A percentile compares a stretch with the other conserved stretches of the same genome.
Evolutionary conservation across 2,888 invertebrate species (phyloP).

Genomic region (Drosophila pseudotalamancana): DNA sequence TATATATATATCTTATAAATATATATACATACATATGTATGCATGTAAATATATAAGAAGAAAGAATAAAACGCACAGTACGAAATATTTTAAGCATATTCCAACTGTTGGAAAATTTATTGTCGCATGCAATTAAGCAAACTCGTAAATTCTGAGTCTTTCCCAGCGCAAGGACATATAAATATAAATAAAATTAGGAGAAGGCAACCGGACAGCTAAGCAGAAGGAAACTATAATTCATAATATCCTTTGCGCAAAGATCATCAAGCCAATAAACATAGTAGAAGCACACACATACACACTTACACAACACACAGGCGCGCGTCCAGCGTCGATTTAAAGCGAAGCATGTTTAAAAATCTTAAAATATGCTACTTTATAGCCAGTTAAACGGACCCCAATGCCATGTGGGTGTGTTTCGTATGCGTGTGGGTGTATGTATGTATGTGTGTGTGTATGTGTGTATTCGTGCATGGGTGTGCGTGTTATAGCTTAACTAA

Average conservation of each 20-base stretch:
- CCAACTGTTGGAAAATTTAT: slow-evolving; percentile 70
- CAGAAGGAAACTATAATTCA: slow-evolving; percentile 74
- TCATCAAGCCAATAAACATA: slow-evolving; percentile 63
- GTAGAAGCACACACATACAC: slow-evolving; percentile 2
- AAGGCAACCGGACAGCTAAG: slow-evolving; percentile 38
- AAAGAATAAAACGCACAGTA: slow-evolving; percentile 23
- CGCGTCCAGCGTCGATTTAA: slow-evolving; percentile 52
- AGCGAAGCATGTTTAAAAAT: slow-evolving; percentile 72
- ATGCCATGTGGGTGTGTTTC: neutral
- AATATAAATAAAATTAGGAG: slow-evolving; percentile 72
- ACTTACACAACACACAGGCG: neutral
- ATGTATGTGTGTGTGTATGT: neutral
- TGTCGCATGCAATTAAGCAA: slow-evolving; percentile 71
- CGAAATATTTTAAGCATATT: slow-evolving; percentile 68
- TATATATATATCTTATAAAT: no score
- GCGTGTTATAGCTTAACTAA: slow-evolving; percentile 33
- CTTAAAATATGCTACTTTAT: slow-evolving; percentile 70
- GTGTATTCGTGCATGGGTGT: no score
- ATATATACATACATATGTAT: no score
- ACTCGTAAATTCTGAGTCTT: slow-evolving; percentile 65
- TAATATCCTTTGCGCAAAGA: slow-evolving; percentile 57
- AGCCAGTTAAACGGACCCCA: slow-evolving; percentile 23
- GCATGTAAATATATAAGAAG: slow-evolving; percentile 5
- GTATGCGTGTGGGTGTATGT: neutral
- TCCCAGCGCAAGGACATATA: slow-evolving; percentile 52